These are phyloP conservation scores for Choloepus didactylus DNA, from an alignment of 2,797 vertebrate genomes.

Conservation along the genomic window DNA sequence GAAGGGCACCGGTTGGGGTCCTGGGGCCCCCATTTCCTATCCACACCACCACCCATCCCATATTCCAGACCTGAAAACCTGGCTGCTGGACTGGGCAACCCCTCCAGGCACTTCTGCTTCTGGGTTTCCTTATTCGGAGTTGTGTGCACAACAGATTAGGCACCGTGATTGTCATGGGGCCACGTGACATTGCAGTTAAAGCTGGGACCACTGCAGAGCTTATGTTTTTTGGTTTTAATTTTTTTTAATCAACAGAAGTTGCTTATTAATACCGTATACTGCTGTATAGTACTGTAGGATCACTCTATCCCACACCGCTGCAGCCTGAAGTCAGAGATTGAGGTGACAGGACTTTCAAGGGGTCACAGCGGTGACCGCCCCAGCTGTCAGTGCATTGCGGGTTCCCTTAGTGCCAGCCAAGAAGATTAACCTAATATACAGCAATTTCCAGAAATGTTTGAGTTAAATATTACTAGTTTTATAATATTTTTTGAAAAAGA, in stretches of 20 bases:
- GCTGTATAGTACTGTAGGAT: neutral
- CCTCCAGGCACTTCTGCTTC: neutral
- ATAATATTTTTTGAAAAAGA: neutral
- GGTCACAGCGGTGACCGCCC: neutral
- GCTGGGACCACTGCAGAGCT: neutral
- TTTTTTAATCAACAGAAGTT: neutral
- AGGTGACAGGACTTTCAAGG: neutral
- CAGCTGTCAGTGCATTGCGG: neutral
- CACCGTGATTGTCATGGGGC: neutral
- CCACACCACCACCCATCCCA: neutral
- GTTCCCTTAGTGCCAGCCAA: neutral
- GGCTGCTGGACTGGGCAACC: neutral
- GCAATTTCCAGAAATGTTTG: neutral
- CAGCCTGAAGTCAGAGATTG: neutral
- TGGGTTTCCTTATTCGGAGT: rapidly evolving
- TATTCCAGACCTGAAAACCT: neutral
- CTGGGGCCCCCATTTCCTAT: neutral
- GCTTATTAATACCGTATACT: neutral
- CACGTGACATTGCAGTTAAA: neutral
- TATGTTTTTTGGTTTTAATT: neutral
- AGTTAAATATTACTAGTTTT: neutral
- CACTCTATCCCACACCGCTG: neutral
- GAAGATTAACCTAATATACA: neutral
- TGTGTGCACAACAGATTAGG: too few species aligned
- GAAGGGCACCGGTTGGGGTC: neutral